phyloP scores from a whole-genome alignment of 2,888 invertebrate species.

The Heliconius ismenius region DNA sequence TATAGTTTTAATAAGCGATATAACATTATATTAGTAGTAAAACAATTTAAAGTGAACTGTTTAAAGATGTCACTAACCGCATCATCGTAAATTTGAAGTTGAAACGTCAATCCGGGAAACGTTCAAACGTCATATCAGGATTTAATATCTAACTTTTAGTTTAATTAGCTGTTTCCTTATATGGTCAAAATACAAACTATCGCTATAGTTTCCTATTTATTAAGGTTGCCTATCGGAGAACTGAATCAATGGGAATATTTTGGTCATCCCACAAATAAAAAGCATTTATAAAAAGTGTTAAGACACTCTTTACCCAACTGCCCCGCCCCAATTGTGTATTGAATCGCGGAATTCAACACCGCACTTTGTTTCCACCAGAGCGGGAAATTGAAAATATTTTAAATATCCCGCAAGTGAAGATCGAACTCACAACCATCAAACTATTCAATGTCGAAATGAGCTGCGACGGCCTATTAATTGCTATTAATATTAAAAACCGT shows the following conservation, averaged over 20 bases:
- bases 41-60: background rate
- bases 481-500: background rate
- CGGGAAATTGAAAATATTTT: no score
- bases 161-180: background rate
- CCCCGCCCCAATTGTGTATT: background rate
- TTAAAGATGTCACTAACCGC: background rate
- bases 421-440: background rate
- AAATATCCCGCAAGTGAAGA: no score
- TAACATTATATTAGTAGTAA: background rate
- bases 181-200: background rate
- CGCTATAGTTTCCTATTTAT: background rate
- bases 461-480: background rate
- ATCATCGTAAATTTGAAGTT: background rate
- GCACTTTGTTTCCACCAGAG: background rate
- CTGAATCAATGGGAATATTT: background rate
- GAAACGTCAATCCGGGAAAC: no score
- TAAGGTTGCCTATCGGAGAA: background rate
- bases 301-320: background rate
- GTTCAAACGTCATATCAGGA: no score
- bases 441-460: background rate
- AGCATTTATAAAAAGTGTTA: background rate
- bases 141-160: background rate
- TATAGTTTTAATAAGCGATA: background rate
- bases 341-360: background rate
- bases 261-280: background rate